Conservation (phyloP, 2,113 vertebrate genomes). For the Spea bombifrons region DNA sequence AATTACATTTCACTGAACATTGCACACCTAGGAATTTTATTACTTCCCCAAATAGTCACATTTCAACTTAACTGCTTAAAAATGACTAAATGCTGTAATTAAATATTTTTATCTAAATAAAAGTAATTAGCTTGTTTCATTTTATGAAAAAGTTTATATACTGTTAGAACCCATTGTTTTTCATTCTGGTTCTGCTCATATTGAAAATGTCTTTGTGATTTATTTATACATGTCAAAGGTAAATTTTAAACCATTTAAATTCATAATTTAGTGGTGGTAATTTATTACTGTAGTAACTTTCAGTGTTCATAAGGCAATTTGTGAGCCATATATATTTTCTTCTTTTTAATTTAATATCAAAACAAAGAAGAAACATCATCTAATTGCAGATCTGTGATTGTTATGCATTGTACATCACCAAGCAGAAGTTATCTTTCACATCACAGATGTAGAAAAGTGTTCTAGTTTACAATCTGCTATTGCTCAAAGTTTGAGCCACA, state of each 20-base stretch:
- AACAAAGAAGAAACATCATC: constrained; percentile 21
- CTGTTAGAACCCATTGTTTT: background rate
- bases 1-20: constrained; percentile 25
- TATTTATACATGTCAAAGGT: constrained; percentile 1
- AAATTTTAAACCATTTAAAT: constrained; percentile 10
- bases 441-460: constrained; percentile 18
- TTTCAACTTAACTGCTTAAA: background rate
- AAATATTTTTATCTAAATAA: constrained; percentile 19
- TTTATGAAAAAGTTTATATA: background rate
- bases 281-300: constrained; percentile 17
- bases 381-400: constrained; percentile 37
- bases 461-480: constrained; percentile 38
- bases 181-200: constrained; percentile 7
- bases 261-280: constrained; percentile 13
- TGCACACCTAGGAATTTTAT: constrained; percentile 21
- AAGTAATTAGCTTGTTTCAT: constrained; percentile 12
- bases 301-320: constrained; percentile 9
- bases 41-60: background rate
- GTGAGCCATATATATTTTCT: constrained; percentile 10
- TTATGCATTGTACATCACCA: constrained; percentile 27
- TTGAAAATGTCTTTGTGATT: constrained; percentile 2
- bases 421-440: constrained; percentile 27
- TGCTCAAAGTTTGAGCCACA: constrained; percentile 31
- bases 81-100: constrained; percentile 29
- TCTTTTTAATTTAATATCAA: constrained; percentile 25